Base-by-base conservation (phyloP, 1,140 invertebrate genomes). In the Bilobella aurantiaca region DNA sequence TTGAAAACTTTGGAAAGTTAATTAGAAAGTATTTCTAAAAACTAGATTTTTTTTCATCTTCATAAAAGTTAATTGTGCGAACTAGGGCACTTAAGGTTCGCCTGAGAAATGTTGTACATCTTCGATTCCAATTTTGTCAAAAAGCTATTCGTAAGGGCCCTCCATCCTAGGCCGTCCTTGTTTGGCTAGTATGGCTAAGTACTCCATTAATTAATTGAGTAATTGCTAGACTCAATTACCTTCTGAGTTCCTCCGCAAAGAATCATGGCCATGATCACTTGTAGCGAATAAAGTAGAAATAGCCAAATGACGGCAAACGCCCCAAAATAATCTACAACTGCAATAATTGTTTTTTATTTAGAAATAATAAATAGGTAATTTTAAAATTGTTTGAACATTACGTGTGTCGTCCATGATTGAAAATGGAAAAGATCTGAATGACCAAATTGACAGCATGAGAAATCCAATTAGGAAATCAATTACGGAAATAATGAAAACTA, bases 251-350 rank as follows among this genome's bases (percentile, higher is more conserved):
- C 49, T 18, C 49, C 49, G 25, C 49, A 53, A 3, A 53, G 49
- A 53, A 53, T 53, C 49, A 53, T 53, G 23, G 49, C 49, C 49
- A 53, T 53, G 49, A 53, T 53, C 23, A 53, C 49, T 53, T 53
- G 49, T 23, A 53, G 25, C 21, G 49, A 53, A 23, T 53, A 53
- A 8, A 53, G 49, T 23, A 53, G 25, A 23, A 53, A 53, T 8
- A 53, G 49, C 49, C 49, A 53, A 53, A 53, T 53, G 12, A 53
- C 49, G 5, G 49, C 49, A 53, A 53, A 14, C 14, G 21, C 3
- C 12, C 49, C 49, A 23, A 53, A 53, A 23, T 53, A 23, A 53
- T 53, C 49, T 23, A 53, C 8, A 18, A 53, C 49, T 53, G 21
- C 14, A 53, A 16, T 18, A 8, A 53, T 18, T 53, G 49, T 23